These are phyloP conservation scores for Lycocerus yunnanus DNA, from an alignment of 2,888 invertebrate genomes.

Conservation along the genomic window DNA sequence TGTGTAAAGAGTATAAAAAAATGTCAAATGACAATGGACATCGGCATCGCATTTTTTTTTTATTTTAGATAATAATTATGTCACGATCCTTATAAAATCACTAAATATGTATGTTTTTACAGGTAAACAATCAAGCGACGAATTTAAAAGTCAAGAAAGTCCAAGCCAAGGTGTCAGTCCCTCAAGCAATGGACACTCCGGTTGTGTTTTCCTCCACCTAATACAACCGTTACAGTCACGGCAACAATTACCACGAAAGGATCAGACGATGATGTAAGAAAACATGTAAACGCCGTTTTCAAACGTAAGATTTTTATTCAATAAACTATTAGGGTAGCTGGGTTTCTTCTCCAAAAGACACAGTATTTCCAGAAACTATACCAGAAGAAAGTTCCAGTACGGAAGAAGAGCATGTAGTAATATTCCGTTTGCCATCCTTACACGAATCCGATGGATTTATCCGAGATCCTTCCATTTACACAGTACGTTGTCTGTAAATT, in stretches of 20 bases:
- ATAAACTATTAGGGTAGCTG: conserved; percentile 66
- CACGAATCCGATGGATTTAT: conserved; percentile 72
- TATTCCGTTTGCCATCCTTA: conserved; percentile 80
- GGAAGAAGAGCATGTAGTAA: conserved; percentile 91
- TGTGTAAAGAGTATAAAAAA: too few relatives aligned
- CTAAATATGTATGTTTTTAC: neutral
- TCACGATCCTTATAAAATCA: neutral
- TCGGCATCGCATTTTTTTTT: too few relatives aligned
- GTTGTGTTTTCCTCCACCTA: conserved; percentile 41
- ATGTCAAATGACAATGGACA: too few relatives aligned
- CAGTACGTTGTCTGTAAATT: conserved; percentile 59
- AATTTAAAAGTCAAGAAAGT: conserved; percentile 59
- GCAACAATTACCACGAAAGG: conserved; percentile 53
- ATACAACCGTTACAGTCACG: conserved; percentile 53
- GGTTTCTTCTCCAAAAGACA: conserved; percentile 87
- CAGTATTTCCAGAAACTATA: conserved; percentile 88
- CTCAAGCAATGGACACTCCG: conserved; percentile 52
- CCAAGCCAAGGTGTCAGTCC: conserved; percentile 61
- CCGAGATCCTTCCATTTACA: conserved; percentile 79
- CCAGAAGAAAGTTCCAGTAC: conserved; percentile 92
- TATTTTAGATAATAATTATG: neutral
- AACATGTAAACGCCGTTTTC: neutral
- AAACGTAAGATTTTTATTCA: neutral
- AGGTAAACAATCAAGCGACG: conserved; percentile 50
- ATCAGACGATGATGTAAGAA: conserved; percentile 63